Percentiles rank a stretch among this genome's conserved stretches.
phyloP scores from a whole-genome alignment of 2,888 invertebrate genomes.

The Brenthis ino region DNA sequence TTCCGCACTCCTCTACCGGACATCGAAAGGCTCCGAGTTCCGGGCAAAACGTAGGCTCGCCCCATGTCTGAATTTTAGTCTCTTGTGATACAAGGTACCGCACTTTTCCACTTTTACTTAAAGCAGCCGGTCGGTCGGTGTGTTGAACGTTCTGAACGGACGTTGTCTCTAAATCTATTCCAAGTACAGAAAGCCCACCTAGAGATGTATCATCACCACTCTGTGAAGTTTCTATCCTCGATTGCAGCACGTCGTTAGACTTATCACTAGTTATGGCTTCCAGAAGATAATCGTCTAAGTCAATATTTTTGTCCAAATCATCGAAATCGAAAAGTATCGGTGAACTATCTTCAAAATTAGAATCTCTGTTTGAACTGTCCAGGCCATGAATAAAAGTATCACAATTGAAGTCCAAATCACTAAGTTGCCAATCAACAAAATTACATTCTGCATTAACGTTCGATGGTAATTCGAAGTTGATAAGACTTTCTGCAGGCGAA shows the following conservation, averaged over 20 bases:
- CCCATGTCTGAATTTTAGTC: constrained; percentile 59
- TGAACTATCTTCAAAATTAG: constrained; percentile 53
- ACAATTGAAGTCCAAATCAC: constrained; percentile 69
- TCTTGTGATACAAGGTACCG: constrained; percentile 41
- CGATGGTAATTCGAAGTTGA: constrained; percentile 71
- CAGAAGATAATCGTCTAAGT: constrained; percentile 67
- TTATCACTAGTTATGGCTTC: constrained; percentile 65
- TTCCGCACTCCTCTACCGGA: constrained; percentile 87
- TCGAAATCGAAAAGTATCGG: constrained; percentile 67
- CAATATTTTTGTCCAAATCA: constrained; percentile 68
- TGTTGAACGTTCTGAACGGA: constrained; percentile 56
- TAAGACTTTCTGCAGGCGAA: constrained; percentile 73
- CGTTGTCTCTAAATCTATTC: constrained; percentile 51
- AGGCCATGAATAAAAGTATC: constrained; percentile 67
- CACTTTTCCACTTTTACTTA: constrained; percentile 42
- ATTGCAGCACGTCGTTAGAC: constrained; percentile 57
- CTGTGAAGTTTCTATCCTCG: constrained; percentile 53
- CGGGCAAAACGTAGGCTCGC: constrained; percentile 69
- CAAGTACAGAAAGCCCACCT: constrained; percentile 50
- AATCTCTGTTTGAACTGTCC: constrained; percentile 57
- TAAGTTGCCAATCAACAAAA: constrained; percentile 61
- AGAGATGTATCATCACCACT: constrained; percentile 49
- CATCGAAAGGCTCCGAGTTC: constrained; percentile 85
- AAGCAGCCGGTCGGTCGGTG: constrained; percentile 43
- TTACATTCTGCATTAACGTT: constrained; percentile 53